Evolutionary conservation across 2,888 invertebrate genomes (phyloP), one percentile per base, ranked within the genome.

Genomic region (Mythimna ferrago): DNA sequence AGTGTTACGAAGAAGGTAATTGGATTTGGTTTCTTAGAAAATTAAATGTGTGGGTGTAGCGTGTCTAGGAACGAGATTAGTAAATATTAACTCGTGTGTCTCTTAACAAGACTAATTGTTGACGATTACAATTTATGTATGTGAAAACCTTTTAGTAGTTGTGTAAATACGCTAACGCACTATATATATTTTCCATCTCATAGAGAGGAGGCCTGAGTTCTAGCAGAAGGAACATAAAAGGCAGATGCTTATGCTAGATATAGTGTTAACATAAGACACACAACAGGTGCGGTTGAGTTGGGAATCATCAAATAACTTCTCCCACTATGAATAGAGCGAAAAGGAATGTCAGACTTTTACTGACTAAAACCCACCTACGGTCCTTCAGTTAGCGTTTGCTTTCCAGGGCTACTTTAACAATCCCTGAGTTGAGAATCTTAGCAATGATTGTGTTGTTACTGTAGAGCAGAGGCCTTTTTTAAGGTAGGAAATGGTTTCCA

Each of bases 11-110:
- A 77, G 72, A 69, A 78, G 76, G 73, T 83, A 83, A 84, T 85
- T 87, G 76, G 76, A 81, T 84, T 81, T 48, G 66, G 73, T 86
- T 80, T 83, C 72, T 78, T 72, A 73, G 74, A 83, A 80, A 82
- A 75, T 81, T 70, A 67, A 75, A 77, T 64, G 73, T 64, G 73
- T 71, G 61, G 76, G 71, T 56, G 76, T 68, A 62, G 63, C 54
- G 61, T 68, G 74, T 76, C 41, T 63, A 54, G 26, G 54, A 60
- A 63, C 26, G 48, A 26, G 16, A 61, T 35, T 76, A 62, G 72
- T 67, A 26, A 26, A 26, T 26, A 26, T 58, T 54, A 32, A 65
- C 53, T 70, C 44, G 51, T 69, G 66, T 63, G 66, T 60, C 48
- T 66, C 53, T 58, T 62, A 58, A 69, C 53, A 51, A 68, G 53